phyloP scores from a whole-genome alignment of 2,888 invertebrate species.

The Lapara coniferarum region DNA sequence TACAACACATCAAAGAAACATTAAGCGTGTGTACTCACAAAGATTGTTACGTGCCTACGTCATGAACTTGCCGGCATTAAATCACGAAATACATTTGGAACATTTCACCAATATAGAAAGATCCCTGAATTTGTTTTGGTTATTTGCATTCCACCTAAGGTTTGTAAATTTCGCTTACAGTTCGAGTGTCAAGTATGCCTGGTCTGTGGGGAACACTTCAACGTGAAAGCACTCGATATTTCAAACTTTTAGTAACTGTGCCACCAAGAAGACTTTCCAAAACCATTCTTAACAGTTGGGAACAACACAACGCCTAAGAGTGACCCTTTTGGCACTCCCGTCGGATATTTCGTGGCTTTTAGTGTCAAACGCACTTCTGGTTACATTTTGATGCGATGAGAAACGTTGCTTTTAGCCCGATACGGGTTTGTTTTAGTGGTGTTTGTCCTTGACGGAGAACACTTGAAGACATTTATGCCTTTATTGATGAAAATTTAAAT shows the following conservation, averaged over 20 bases:
- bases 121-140: conserved; percentile 33
- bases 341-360: conserved; percentile 68
- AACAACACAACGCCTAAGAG: conserved; percentile 66
- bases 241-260: conserved; percentile 79
- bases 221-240: conserved; percentile 77
- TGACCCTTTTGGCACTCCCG: conserved; percentile 71
- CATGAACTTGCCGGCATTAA: conserved; percentile 71
- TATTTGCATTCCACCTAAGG: not conserved
- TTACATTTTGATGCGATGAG: conserved; percentile 21
- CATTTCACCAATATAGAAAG: conserved; percentile 33
- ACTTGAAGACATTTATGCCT: not conserved
- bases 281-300: conserved; percentile 66
- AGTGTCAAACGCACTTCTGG: conserved; percentile 58
- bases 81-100: conserved; percentile 66
- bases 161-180: conserved; percentile 29
- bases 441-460: conserved; percentile 18
- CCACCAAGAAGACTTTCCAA: conserved; percentile 65
- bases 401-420: conserved; percentile 18
- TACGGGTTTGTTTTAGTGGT: conserved; percentile 18
- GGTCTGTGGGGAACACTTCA: conserved; percentile 56
- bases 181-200: conserved; percentile 33
- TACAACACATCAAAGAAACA: conserved; percentile 45
- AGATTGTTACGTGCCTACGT: conserved; percentile 58
- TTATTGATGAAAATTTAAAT: conserved; percentile 7
- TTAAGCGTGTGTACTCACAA: conserved; percentile 61